A percentile compares a stretch with the other conserved stretches of the same genome.
Conservation (phyloP, 53 echinoderm and acorn worm species). For the Temnopleurus reevesii region DNA sequence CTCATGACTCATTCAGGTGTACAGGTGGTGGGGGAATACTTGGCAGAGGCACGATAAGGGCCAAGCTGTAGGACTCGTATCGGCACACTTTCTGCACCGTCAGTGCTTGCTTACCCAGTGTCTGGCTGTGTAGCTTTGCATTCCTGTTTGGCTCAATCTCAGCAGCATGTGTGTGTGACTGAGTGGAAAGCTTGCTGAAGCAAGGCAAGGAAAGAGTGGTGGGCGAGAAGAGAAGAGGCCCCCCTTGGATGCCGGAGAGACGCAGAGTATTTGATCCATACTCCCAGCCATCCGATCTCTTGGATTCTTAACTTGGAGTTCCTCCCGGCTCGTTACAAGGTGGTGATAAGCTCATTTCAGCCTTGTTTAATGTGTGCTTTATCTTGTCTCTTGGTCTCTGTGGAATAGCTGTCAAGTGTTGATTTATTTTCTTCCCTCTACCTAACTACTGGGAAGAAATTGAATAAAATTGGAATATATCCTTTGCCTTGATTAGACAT, state of each 20-base stretch:
- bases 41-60: neutral
- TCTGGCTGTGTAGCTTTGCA: conserved; percentile 24
- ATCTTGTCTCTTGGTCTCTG: conserved; percentile 6
- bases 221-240: conserved; percentile 15
- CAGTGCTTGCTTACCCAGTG: conserved; percentile 24
- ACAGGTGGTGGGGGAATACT: conserved; percentile 49
- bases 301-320: conserved; percentile 56
- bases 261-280: neutral
- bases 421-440: neutral
- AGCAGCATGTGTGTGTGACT: neutral
- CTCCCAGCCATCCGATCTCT: neutral
- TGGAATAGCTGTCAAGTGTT: neutral
- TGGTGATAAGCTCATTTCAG: conserved; percentile 6
- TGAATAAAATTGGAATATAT: neutral
- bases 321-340: conserved; percentile 22
- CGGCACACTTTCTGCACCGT: conserved; percentile 29
- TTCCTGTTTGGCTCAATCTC: neutral
- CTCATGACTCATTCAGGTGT: conserved; percentile 31
- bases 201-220: neutral
- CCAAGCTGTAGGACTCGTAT: neutral
- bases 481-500: neutral
- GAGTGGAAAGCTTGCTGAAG: neutral
- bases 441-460: neutral
- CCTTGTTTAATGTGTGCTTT: neutral
- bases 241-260: neutral